phyloP scores from a whole-genome alignment of 92 coral and sea anemone genomes.

The Isaurus tuberculatus region DNA sequence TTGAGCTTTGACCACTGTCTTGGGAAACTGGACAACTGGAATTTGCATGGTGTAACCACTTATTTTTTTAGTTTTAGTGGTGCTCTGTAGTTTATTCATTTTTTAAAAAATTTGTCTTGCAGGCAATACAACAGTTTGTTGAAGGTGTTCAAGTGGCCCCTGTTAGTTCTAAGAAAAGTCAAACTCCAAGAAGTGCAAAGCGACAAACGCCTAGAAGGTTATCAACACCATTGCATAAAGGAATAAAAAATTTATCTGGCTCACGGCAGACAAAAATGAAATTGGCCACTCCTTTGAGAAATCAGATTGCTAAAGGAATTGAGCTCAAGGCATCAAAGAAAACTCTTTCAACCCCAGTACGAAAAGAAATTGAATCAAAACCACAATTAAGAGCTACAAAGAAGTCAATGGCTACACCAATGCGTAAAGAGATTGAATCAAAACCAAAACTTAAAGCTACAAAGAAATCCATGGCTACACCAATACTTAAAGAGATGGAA shows the following conservation, averaged over 20 bases:
- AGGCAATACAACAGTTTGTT: not conserved
- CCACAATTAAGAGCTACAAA: not conserved
- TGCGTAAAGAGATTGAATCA: not conserved
- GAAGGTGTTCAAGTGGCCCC: slow-evolving; percentile 1
- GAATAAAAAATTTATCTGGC: slow-evolving; percentile 42
- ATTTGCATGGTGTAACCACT: too few species aligned
- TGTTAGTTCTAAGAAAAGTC: slow-evolving; percentile 23
- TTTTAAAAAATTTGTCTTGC: not conserved
- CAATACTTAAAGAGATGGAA: slow-evolving; percentile 58
- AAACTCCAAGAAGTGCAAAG: slow-evolving; percentile 46
- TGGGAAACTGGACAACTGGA: too few species aligned
- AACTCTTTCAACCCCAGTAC: slow-evolving; percentile 48
- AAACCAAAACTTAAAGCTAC: slow-evolving; percentile 58
- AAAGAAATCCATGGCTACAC: slow-evolving; percentile 64
- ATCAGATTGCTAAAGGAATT: slow-evolving; percentile 65
- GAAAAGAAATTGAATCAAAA: slow-evolving; percentile 59
- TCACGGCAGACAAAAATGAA: slow-evolving; percentile 54
- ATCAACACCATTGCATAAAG: slow-evolving; percentile 53
- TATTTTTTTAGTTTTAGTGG: too few species aligned
- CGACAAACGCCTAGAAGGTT: slow-evolving; percentile 37
- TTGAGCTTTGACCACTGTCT: too few species aligned
- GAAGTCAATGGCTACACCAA: not conserved
- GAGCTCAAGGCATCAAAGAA: slow-evolving; percentile 38
- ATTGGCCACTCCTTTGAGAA: slow-evolving; percentile 65
- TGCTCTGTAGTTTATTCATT: too few species aligned